Evolutionary conservation across 1,140 invertebrate genomes (phyloP).

Genomic region (Drosophila littoralis): DNA sequence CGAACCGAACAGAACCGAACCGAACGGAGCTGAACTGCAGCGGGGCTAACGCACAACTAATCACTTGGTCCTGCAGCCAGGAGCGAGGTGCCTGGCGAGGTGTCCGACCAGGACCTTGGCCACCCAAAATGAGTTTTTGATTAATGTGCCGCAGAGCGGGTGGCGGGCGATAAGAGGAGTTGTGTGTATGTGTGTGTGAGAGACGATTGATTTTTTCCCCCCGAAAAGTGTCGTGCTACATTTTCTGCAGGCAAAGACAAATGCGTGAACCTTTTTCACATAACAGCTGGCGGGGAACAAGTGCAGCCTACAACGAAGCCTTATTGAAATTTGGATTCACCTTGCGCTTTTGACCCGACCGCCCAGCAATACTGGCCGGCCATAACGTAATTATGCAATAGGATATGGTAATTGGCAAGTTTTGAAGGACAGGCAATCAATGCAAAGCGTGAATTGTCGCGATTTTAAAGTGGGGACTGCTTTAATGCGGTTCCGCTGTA

Average conservation of each 20-base stretch:
- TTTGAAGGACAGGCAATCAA: too few species aligned
- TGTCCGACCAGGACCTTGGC: conserved; percentile 28
- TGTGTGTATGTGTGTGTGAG: background rate
- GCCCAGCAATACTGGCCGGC: too few species aligned
- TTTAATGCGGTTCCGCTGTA: too few species aligned
- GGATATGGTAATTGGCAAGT: background rate
- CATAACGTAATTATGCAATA: background rate
- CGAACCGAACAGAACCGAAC: conserved; percentile 21
- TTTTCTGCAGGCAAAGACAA: conserved; percentile 48
- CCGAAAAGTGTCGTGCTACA: conserved; percentile 1
- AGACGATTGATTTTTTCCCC: conserved; percentile 61
- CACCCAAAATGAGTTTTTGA: conserved; percentile 75
- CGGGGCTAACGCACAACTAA: conserved; percentile 80
- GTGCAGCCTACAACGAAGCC: conserved; percentile 57
- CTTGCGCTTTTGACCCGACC: conserved; percentile 3
- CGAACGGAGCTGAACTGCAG: conserved; percentile 27
- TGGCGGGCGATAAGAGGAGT: too few species aligned
- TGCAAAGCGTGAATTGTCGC: too few species aligned
- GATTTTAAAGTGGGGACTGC: too few species aligned
- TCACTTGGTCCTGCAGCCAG: conserved; percentile 45
- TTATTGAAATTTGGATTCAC: conserved; percentile 47
- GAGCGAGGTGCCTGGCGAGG: background rate
- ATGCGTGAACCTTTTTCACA: conserved; percentile 43
- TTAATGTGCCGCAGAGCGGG: conserved; percentile 55
- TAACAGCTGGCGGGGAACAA: conserved; percentile 37